Conservation (phyloP, 2,797 vertebrate species). For the Crocidura indochinensis region DNA sequence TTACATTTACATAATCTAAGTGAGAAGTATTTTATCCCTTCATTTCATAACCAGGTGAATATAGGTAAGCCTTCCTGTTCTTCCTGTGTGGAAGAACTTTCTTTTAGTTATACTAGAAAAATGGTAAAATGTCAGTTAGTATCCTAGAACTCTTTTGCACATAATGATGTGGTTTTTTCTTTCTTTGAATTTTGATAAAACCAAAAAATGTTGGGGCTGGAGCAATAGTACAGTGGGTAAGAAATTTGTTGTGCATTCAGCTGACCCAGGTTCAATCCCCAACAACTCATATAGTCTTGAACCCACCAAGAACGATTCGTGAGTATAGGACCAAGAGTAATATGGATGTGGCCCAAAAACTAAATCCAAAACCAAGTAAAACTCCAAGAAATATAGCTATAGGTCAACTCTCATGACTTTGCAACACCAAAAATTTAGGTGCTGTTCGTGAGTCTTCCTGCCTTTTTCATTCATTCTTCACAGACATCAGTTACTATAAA, state of each 20-base stretch:
- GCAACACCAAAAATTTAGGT: constrained; percentile 74
- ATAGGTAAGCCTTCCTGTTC: not conserved
- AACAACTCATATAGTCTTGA: too few relatives aligned
- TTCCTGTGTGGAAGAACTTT: constrained; percentile 6
- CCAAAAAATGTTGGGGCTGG: too few relatives aligned
- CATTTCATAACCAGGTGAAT: not conserved
- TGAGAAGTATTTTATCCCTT: not conserved
- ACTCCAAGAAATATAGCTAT: constrained; percentile 55
- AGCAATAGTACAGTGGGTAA: too few relatives aligned
- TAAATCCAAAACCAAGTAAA: too few relatives aligned
- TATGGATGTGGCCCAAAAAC: too few relatives aligned
- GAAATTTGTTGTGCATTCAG: too few relatives aligned
- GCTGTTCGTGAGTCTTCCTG: not conserved
- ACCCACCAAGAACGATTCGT: too few relatives aligned
- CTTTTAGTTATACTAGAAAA: not conserved
- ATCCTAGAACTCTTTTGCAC: not conserved
- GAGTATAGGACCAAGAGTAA: too few relatives aligned
- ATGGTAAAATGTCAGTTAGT: constrained; percentile 55
- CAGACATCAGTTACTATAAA: not conserved
- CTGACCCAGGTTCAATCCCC: too few relatives aligned
- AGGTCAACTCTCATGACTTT: constrained; percentile 56
- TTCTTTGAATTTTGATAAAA: too few relatives aligned
- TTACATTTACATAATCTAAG: not conserved
- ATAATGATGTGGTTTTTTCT: too few relatives aligned
- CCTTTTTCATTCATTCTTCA: not conserved